Evolutionary conservation across 2,888 invertebrate genomes (phyloP), one percentile per base, ranked within the genome.

Genomic region (Agriotes lineatus): DNA sequence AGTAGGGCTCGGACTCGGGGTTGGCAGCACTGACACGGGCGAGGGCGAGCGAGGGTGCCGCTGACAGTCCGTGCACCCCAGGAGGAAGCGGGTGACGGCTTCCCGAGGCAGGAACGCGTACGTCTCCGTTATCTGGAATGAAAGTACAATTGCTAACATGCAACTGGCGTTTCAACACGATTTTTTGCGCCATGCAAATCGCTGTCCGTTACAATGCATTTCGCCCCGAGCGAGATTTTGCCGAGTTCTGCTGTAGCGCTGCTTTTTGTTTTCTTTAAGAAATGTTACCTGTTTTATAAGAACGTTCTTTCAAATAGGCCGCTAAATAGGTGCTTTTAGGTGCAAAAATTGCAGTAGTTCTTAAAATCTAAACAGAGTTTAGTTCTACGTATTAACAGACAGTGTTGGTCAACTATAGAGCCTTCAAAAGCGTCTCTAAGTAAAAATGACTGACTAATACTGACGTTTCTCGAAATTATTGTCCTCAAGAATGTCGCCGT

Each of bases 71-170:
- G 94, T 92, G 84, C 97, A 97, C 78, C 96, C 95, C 84, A 97
- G 91, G 68, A 97, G 91, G 87, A 97, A 97, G 78, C 96, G 92
- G 68, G 97, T 97, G 82, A 97, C 97, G 56, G 97, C 97, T 85
- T 97, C 97, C 66, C 97, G 91, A 2, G 97, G 97, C 77, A 97
- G 88, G 83, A 97, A 97, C 57, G 96, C 96, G 87, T 96, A 97
- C 70, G 95, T 96, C 86, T 97, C 97, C 59, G 97, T 96, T 81
- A 97, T 97, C 97, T 97, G 89, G 67, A 87, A 88, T 81, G 81
- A 82, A 83, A 83, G 80, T 79, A 79, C 80, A 73, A 65, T 75
- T 74, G 59, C 25, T 68, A 64, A 64, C 73, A 67, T 67, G 58
- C 75, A 76, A 77, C 72, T 77, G 78, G 77, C 78, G 74, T 78